These are phyloP conservation scores for Geothlypis trichas DNA, from an alignment of 2,113 vertebrate species.

Conservation along the genomic window DNA sequence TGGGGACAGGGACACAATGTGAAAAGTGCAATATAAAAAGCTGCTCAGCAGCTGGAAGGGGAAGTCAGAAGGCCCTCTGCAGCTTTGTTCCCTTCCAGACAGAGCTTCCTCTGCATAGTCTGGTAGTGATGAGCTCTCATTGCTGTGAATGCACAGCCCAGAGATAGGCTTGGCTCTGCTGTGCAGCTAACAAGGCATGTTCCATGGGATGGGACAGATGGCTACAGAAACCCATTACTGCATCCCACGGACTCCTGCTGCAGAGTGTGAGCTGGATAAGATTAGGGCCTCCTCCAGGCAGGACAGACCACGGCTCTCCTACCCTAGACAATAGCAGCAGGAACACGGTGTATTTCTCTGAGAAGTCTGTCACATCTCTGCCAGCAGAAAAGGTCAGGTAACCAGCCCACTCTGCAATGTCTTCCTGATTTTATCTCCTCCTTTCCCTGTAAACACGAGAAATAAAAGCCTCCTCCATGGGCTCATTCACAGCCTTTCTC, in stretches of 20 bases:
- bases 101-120: constrained; percentile 77
- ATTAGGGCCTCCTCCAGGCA: not conserved
- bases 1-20: constrained; percentile 54
- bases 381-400: not conserved
- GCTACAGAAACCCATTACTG: constrained; percentile 60
- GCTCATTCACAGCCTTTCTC: not conserved
- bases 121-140: constrained; percentile 55
- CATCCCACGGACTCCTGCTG: constrained; percentile 49
- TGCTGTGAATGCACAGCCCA: not conserved
- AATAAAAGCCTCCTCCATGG: not conserved
- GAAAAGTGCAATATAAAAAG: constrained; percentile 75
- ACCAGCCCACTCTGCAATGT: not conserved
- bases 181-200: constrained; percentile 3
- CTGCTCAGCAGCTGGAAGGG: constrained; percentile 61
- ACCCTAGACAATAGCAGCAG: constrained; percentile 9
- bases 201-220: constrained; percentile 22
- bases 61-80: constrained; percentile 52
- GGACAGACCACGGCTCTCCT: constrained; percentile 46
- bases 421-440: not conserved
- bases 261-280: not conserved
- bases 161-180: constrained; percentile 13
- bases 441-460: not conserved
- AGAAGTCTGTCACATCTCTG: not conserved
- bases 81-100: constrained; percentile 43
- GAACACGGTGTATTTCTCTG: constrained; percentile 15